Percentiles rank a stretch among this genome's conserved stretches.
Evolutionary conservation across 2,797 vertebrate species (phyloP).

Genomic region (Hydrocynus forskahlii): DNA sequence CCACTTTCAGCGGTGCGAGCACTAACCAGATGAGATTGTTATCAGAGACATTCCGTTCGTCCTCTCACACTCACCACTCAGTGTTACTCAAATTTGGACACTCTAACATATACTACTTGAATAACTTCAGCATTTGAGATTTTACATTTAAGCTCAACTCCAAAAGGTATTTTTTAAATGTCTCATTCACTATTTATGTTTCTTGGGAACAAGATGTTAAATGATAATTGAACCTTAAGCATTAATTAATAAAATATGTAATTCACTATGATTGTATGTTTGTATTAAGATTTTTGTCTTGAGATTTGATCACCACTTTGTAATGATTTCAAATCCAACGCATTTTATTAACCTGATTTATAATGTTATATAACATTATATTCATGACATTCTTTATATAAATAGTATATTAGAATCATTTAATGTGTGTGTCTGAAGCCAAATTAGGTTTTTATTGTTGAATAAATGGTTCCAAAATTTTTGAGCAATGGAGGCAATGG

Average conservation of each 20-base stretch:
- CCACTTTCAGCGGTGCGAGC: slow-evolving; percentile 40
- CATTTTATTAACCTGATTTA: neutral
- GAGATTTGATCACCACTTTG: neutral
- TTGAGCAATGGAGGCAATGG: neutral
- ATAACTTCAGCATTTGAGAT: too few relatives aligned
- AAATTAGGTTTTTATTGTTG: neutral
- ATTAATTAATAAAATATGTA: neutral
- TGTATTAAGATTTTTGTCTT: neutral
- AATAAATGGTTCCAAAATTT: neutral
- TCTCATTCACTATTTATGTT: too few relatives aligned
- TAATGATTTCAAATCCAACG: neutral
- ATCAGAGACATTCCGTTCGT: slow-evolving; percentile 34
- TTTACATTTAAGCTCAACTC: too few relatives aligned
- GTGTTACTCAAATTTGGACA: slow-evolving; percentile 14
- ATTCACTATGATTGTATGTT: neutral
- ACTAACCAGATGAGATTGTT: slow-evolving; percentile 23
- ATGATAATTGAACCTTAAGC: neutral
- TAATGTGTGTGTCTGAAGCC: neutral
- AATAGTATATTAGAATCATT: neutral
- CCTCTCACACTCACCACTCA: slow-evolving; percentile 16
- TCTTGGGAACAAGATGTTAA: too few relatives aligned
- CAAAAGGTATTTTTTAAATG: neutral
- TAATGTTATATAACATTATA: too few relatives aligned
- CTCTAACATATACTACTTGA: neutral
- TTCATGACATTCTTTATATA: too few relatives aligned